Evolutionary conservation across 2,797 vertebrate genomes (phyloP), one percentile per base, ranked within the genome.

Genomic region (Denticeps clupeoides): DNA sequence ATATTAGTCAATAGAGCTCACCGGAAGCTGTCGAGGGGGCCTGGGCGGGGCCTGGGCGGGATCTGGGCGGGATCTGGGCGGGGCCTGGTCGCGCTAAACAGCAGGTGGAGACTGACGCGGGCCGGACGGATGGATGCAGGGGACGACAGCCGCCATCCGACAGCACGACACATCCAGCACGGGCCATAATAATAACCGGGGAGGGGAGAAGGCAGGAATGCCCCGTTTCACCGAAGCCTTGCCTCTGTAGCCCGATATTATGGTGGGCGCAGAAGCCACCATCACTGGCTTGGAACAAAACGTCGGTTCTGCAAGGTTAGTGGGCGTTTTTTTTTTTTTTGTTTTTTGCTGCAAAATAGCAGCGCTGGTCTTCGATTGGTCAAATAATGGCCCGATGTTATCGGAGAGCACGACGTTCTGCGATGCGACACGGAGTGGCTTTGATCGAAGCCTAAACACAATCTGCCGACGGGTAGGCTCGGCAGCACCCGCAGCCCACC

Each of bases 271-370:
- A 35, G 51, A 63, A 58, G 46, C 37, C 27, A 12, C 59, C 62
- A 64, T 28, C 66, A 79, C 60, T 35, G 33, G 37, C 71, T 63
- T 60, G 74, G 71, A 80, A 75, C 72, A 72, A 74, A 76, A 64
- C 63, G 61, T 53, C 64, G 60, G 55, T 59, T 59, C 22, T 51
- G 45, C 74, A 72, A 81, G 80, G 79, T 83, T 31, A 66, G 75
- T 68, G 37, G 26, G 40, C 41, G 40, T n/a, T 33, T 33, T 38
- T 48, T 27, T 31, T 21, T 40, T 47, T 55, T n/a, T n/a, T n/a
- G n/a, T n/a, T n/a, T n/a, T n/a, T n/a, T n/a, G n/a, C n/a, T n/a
- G n/a, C n/a, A n/a, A n/a, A n/a, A n/a, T n/a, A n/a, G n/a, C n/a
- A n/a, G n/a, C n/a, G n/a, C n/a, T n/a, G n/a, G n/a, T n/a, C n/a